A percentile compares a stretch with the other conserved stretches of the same genome.
Conservation (phyloP, 2,113 vertebrate genomes). For the Haliaeetus leucogaster region DNA sequence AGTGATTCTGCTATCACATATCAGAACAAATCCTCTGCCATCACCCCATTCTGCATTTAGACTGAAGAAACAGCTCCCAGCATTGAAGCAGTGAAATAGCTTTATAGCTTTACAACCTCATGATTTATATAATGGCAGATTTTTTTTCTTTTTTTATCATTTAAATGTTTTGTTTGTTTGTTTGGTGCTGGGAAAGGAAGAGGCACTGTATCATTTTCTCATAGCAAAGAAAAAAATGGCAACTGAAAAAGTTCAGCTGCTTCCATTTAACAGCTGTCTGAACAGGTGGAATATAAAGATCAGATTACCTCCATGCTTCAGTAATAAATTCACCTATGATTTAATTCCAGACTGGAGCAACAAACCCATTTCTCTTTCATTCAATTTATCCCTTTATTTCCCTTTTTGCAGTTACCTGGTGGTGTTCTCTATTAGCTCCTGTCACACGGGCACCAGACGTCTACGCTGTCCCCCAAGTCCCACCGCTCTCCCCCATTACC, state of each 20-base stretch:
- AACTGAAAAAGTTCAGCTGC: constrained; percentile 39
- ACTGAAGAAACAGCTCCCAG: not conserved
- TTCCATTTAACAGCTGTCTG: constrained; percentile 26
- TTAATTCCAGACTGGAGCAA: constrained; percentile 2
- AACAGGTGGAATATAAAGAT: constrained; percentile 44
- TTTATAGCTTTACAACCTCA: not conserved
- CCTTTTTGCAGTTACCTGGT: not conserved
- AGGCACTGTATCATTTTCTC: not conserved
- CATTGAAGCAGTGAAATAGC: not conserved
- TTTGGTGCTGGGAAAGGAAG: not conserved
- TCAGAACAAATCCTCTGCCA: not conserved
- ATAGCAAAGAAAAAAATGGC: not conserved
- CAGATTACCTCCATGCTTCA: constrained; percentile 13
- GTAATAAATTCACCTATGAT: not conserved
- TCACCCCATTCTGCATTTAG: not conserved
- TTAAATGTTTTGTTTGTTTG: not conserved
- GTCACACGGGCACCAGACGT: not conserved
- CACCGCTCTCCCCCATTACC: not conserved
- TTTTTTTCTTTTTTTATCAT: not conserved
- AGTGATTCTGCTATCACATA: not conserved
- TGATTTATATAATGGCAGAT: not conserved
- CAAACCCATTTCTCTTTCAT: not conserved
- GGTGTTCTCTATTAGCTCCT: constrained; percentile 4
- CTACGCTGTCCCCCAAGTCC: not conserved
- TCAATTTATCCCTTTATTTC: not conserved